Conservation (phyloP, 2,113 vertebrate species). For the Mixornis gularis region DNA sequence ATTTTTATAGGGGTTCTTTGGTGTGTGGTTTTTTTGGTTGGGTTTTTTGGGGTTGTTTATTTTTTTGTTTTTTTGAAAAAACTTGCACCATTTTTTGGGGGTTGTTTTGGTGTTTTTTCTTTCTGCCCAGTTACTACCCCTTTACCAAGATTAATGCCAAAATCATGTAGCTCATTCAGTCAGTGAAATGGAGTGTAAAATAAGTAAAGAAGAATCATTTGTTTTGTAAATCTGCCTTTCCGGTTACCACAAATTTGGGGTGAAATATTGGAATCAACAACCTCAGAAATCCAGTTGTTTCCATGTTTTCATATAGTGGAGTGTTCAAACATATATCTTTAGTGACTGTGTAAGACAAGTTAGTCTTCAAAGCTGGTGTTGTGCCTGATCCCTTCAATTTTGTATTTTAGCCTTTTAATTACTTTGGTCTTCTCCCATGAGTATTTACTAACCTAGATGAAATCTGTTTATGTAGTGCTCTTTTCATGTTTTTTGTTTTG, state of each 20-base stretch:
- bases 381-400: neutral
- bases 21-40: too few species aligned
- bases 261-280: neutral
- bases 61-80: neutral
- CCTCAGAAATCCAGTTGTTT: neutral
- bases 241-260: neutral
- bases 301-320: neutral
- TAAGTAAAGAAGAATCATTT: neutral
- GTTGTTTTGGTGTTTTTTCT: neutral
- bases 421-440: neutral
- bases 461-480: neutral
- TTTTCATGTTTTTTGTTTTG: neutral
- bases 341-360: neutral
- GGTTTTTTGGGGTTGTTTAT: too few species aligned
- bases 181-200: neutral
- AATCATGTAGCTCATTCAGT: neutral
- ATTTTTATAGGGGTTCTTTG: neutral
- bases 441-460: neutral
- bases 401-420: neutral
- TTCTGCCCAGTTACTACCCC: neutral
- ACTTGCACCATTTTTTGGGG: accelerated
- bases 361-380: neutral
- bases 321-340: neutral
- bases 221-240: neutral
- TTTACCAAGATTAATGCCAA: neutral